These are phyloP conservation scores for Coelopa frigida DNA, from an alignment of 1,140 invertebrate genomes.

Conservation along the genomic window DNA sequence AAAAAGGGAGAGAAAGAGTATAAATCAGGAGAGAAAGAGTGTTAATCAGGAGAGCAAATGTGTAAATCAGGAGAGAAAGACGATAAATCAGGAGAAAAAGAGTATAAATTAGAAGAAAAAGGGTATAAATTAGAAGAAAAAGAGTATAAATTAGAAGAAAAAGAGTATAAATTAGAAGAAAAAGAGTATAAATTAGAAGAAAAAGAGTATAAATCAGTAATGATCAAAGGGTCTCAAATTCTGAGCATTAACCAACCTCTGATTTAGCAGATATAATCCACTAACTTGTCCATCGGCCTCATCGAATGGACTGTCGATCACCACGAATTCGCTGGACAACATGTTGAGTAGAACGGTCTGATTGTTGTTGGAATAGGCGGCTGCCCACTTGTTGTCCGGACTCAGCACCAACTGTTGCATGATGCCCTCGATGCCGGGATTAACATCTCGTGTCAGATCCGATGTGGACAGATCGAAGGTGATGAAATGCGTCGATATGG, in stretches of 20 bases:
- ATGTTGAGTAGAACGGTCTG: slow-evolving; percentile 82
- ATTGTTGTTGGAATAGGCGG: slow-evolving; percentile 95
- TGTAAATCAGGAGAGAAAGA: too few species aligned
- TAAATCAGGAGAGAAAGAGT: too few species aligned
- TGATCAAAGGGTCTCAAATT: background rate
- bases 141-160: too few species aligned
- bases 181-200: too few species aligned
- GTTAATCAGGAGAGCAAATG: too few species aligned
- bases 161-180: too few species aligned
- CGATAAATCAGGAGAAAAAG: too few species aligned
- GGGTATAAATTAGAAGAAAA: too few species aligned
- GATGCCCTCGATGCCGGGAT: slow-evolving; percentile 88
- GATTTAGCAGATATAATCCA: slow-evolving; percentile 69
- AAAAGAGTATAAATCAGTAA: background rate
- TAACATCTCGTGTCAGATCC: slow-evolving; percentile 83
- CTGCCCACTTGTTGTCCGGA: slow-evolving; percentile 91
- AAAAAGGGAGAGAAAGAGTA: too few species aligned
- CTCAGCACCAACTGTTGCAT: slow-evolving; percentile 93
- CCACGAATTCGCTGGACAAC: slow-evolving; percentile 81
- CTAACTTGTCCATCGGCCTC: slow-evolving; percentile 48
- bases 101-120: too few species aligned
- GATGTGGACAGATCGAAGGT: slow-evolving; percentile 95
- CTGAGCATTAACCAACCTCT: slow-evolving; percentile 49
- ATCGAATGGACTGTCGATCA: slow-evolving; percentile 76
- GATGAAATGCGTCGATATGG: slow-evolving; percentile 94